These are phyloP conservation scores for Ormyrus nitidulus DNA, from an alignment of 2,888 invertebrate species.

Conservation along the genomic window DNA sequence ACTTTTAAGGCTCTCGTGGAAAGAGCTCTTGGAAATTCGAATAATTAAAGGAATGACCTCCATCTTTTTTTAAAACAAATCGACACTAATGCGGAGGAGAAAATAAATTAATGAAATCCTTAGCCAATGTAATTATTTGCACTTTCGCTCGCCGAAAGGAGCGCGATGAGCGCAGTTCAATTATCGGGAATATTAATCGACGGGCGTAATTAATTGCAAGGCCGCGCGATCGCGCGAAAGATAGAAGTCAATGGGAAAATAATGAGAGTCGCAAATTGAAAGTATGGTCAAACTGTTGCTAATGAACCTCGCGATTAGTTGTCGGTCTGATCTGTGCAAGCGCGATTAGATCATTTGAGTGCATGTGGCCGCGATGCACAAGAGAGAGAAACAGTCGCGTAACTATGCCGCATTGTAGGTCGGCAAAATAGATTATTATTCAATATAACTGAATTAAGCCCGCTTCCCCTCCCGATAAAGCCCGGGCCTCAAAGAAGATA, in stretches of 20 bases:
- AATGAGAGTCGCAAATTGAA: slow-evolving; percentile 23
- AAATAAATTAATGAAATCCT: too few relatives aligned
- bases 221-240: not conserved
- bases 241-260: slow-evolving; percentile 5
- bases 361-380: not conserved
- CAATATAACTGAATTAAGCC: slow-evolving; percentile 25
- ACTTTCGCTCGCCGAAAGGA: too few relatives aligned
- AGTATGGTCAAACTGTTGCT: slow-evolving; percentile 28
- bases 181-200: not conserved
- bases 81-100: too few relatives aligned
- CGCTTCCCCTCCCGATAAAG: slow-evolving; percentile 6
- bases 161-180: not conserved
- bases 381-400: not conserved
- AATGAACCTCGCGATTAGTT: slow-evolving; percentile 51
- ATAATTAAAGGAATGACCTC: not conserved
- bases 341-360: slow-evolving; percentile 5
- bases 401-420: slow-evolving; percentile 24
- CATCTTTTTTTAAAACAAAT: too few relatives aligned
- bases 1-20: slow-evolving; percentile 10
- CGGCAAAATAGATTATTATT: slow-evolving; percentile 38
- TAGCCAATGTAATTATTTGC: too few relatives aligned
- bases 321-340: slow-evolving; percentile 31
- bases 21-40: slow-evolving; percentile 35
- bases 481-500: not conserved
- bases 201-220: not conserved